These are phyloP conservation scores for Carduelis carduelis DNA, from an alignment of 2,797 vertebrate genomes.

Conservation along the genomic window DNA sequence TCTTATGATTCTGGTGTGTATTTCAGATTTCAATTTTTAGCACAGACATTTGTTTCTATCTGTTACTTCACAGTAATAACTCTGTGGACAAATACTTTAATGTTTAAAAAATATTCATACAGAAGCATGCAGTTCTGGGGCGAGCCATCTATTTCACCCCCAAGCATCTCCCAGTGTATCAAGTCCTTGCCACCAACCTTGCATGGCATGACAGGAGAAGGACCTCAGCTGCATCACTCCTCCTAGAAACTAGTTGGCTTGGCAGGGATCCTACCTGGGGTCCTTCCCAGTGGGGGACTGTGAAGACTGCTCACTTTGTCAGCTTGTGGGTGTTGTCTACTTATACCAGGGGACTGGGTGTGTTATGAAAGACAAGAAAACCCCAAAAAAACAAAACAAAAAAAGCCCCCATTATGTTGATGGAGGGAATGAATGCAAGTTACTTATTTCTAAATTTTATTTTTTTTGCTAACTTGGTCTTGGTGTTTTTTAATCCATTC, in stretches of 20 bases:
- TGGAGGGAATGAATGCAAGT: background rate
- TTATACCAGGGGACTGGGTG: background rate
- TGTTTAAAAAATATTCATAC: background rate
- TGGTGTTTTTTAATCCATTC: background rate
- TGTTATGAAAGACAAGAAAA: accelerated
- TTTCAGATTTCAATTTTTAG: background rate
- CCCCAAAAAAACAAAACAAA: too few relatives aligned
- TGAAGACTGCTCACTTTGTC: background rate
- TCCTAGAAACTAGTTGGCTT: background rate
- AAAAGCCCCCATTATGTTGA: background rate
- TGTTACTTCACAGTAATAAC: background rate
- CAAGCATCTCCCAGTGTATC: background rate
- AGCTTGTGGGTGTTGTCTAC: background rate
- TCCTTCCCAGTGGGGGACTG: background rate
- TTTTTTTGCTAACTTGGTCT: background rate
- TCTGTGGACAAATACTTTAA: background rate
- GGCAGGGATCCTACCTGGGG: background rate
- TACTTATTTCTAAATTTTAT: background rate
- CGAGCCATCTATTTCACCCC: background rate
- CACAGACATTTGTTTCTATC: background rate
- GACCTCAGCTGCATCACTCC: background rate
- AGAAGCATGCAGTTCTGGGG: background rate
- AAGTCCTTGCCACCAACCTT: background rate
- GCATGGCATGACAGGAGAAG: background rate
- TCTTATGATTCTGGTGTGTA: background rate